phyloP scores from a whole-genome alignment of 2,797 vertebrate species.

The Erithacus rubecula region DNA sequence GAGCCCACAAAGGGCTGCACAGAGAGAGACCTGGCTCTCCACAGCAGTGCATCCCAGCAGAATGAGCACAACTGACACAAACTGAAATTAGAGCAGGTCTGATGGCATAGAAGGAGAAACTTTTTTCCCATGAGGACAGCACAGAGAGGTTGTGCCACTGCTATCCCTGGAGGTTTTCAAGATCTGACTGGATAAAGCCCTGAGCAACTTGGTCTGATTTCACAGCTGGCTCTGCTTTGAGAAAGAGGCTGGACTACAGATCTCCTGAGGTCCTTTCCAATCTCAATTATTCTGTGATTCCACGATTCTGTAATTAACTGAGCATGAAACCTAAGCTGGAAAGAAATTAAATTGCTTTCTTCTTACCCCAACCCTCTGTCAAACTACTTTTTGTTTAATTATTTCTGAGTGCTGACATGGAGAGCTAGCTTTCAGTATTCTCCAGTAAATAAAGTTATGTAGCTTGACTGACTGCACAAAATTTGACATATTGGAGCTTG shows the following conservation, averaged over 20 bases:
- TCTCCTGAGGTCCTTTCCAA: conserved; percentile 40
- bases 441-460: conserved; percentile 9
- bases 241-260: not conserved
- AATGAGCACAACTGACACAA: not conserved
- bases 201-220: not conserved
- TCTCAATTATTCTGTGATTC: conserved; percentile 42
- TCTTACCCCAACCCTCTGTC: not conserved
- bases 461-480: conserved; percentile 43
- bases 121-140: not conserved
- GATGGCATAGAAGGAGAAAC: not conserved
- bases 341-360: conserved; percentile 59
- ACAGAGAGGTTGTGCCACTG: not conserved
- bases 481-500: not conserved
- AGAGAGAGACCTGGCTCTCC: not conserved
- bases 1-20: not conserved
- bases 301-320: conserved; percentile 53
- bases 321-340: conserved; percentile 36
- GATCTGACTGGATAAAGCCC: not conserved
- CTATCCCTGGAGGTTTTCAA: not conserved
- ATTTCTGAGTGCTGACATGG: conserved; percentile 40
- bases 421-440: not conserved
- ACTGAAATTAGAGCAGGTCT: not conserved
- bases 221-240: not conserved
- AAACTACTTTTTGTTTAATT: conserved; percentile 35
- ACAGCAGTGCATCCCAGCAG: not conserved